Evolutionary conservation across 2,797 vertebrate species (phyloP).

Genomic region (Anniella stebbinsi): DNA sequence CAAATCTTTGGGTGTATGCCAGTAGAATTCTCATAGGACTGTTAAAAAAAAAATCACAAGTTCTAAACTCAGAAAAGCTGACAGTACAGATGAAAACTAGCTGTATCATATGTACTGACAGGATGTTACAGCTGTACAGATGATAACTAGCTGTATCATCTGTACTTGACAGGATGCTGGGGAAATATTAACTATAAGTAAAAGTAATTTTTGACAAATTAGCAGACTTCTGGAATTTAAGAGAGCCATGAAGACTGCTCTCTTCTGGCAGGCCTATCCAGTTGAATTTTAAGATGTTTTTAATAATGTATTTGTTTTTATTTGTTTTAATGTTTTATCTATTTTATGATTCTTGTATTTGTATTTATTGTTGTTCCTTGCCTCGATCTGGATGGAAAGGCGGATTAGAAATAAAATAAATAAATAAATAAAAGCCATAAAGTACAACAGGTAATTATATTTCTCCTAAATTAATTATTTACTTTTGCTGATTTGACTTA

Average conservation of each 20-base stretch:
- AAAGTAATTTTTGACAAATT: constrained; percentile 78
- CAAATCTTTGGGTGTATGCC: background rate
- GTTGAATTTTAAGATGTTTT: too few relatives aligned
- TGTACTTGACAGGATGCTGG: constrained; percentile 78
- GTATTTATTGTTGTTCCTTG: too few relatives aligned
- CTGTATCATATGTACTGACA: constrained; percentile 79
- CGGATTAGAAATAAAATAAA: too few relatives aligned
- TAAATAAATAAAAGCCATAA: constrained; percentile 81
- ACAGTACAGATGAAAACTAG: constrained; percentile 69
- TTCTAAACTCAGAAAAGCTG: constrained; percentile 43
- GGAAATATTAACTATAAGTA: constrained; percentile 82
- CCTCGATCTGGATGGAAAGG: too few relatives aligned
- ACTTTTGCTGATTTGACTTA: constrained; percentile 80
- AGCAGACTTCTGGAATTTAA: too few relatives aligned
- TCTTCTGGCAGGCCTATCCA: too few relatives aligned
- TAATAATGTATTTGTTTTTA: too few relatives aligned
- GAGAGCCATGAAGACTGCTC: too few relatives aligned
- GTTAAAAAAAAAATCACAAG: constrained; percentile 58
- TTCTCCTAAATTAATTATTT: constrained; percentile 81
- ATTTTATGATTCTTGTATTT: too few relatives aligned
- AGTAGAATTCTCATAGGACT: background rate
- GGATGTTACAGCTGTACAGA: too few relatives aligned
- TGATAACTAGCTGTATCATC: too few relatives aligned
- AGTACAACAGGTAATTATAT: constrained; percentile 73
- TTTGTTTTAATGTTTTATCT: too few relatives aligned